These are phyloP conservation scores for Punctoribates punctum DNA, from an alignment of 2,888 invertebrate species.

Conservation along the genomic window DNA sequence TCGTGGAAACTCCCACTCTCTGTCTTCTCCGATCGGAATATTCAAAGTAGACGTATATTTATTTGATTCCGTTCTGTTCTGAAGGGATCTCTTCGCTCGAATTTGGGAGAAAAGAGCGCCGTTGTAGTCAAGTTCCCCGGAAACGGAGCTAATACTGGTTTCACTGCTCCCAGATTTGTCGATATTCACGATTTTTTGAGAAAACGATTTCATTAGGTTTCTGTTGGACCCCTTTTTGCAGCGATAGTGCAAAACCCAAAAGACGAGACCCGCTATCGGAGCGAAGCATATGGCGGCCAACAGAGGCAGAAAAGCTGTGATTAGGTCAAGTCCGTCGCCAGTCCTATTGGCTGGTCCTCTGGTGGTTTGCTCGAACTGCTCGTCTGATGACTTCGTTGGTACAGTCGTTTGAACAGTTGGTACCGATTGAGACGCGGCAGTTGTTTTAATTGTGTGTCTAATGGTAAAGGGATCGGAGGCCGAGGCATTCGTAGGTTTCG, in stretches of 20 bases:
- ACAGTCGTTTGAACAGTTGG: constrained; percentile 21
- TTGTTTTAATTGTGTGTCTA: constrained; percentile 29
- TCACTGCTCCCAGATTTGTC: constrained; percentile 37
- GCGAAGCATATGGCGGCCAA: constrained; percentile 45
- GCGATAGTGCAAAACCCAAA: constrained; percentile 43
- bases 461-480: constrained; percentile 42
- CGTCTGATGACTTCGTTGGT: constrained; percentile 20
- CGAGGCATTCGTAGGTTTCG: constrained; percentile 31
- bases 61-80: constrained; percentile 10
- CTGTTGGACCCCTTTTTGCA: constrained; percentile 43
- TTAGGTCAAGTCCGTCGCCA: constrained; percentile 39
- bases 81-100: constrained; percentile 30
- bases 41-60: constrained; percentile 7
- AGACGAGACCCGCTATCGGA: constrained; percentile 44
- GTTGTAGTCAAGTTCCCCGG: constrained; percentile 39
- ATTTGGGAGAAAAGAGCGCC: constrained; percentile 38
- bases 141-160: constrained; percentile 38
- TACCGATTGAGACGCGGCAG: constrained; percentile 27
- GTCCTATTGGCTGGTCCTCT: constrained; percentile 28
- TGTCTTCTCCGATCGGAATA: constrained; percentile 24
- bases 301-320: constrained; percentile 44
- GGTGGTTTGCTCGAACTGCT: not conserved
- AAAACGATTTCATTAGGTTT: constrained; percentile 42
- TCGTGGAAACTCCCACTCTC: constrained; percentile 67
- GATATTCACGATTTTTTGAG: constrained; percentile 41